Conservation (phyloP, 1,140 invertebrate genomes). For the Cherax quadricarinatus region DNA sequence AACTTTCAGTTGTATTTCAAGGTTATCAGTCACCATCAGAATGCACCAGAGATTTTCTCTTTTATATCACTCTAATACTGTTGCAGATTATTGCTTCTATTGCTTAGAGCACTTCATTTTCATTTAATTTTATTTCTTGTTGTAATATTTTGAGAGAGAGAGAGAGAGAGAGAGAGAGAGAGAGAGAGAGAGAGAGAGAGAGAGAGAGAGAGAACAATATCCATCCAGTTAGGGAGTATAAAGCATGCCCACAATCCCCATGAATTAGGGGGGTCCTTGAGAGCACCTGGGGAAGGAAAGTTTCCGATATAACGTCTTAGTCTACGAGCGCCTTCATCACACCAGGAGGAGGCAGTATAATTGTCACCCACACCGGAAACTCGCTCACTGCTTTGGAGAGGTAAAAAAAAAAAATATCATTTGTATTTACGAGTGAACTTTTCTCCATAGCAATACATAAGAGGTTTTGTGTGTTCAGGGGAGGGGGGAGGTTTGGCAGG, state of each 20-base stretch:
- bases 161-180: not conserved
- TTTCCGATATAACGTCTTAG: not conserved
- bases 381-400: not conserved
- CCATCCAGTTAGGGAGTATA: too few species aligned
- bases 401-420: not conserved
- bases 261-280: too few species aligned
- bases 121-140: too few species aligned
- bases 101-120: too few species aligned
- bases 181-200: not conserved
- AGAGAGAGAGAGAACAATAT: not conserved
- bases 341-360: not conserved
- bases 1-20: too few species aligned
- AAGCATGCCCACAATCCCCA: too few species aligned
- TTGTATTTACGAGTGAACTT: not conserved
- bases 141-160: too few species aligned
- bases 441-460: not conserved
- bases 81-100: too few species aligned
- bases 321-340: not conserved
- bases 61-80: too few species aligned
- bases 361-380: not conserved
- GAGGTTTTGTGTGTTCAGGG: not conserved
- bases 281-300: too few species aligned
- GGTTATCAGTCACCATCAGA: too few species aligned
- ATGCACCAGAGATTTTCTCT: too few species aligned
- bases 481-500: not conserved